These are phyloP conservation scores for Trichonephila clavipes DNA, from an alignment of 1,140 invertebrate species.

Conservation along the genomic window DNA sequence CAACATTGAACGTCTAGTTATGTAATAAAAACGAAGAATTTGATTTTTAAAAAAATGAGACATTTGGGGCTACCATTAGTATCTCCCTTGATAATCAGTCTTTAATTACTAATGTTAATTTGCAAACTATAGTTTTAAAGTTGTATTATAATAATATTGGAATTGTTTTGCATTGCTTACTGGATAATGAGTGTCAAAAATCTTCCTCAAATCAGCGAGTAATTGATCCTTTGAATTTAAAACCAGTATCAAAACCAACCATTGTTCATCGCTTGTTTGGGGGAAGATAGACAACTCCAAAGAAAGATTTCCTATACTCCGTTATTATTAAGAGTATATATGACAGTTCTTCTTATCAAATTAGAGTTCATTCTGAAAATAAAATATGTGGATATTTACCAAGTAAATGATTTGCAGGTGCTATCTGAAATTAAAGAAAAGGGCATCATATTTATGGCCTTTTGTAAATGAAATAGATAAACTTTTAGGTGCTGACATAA, in stretches of 20 bases:
- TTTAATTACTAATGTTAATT: too few species aligned
- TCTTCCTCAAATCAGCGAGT: background rate
- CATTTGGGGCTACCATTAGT: too few species aligned
- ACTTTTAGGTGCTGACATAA: background rate
- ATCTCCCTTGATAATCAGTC: too few species aligned
- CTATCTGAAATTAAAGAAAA: background rate
- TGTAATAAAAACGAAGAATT: too few species aligned
- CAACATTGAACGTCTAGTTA: too few species aligned
- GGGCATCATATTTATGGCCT: background rate
- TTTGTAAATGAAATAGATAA: background rate
- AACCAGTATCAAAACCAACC: background rate
- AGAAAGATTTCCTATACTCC: background rate
- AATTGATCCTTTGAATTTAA: background rate
- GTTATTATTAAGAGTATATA: background rate
- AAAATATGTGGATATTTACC: background rate
- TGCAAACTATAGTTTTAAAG: too few species aligned
- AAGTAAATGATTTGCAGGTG: background rate
- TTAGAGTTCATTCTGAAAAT: background rate
- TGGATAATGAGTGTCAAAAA: background rate
- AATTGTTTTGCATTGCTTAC: background rate
- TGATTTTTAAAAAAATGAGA: too few species aligned
- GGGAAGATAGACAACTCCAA: background rate
- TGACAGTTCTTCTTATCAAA: background rate
- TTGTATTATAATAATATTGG: too few species aligned
- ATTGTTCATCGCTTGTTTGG: background rate